Base-by-base conservation (phyloP, 2,888 invertebrate genomes). In the Acanthosoma haemorrhoidale region DNA sequence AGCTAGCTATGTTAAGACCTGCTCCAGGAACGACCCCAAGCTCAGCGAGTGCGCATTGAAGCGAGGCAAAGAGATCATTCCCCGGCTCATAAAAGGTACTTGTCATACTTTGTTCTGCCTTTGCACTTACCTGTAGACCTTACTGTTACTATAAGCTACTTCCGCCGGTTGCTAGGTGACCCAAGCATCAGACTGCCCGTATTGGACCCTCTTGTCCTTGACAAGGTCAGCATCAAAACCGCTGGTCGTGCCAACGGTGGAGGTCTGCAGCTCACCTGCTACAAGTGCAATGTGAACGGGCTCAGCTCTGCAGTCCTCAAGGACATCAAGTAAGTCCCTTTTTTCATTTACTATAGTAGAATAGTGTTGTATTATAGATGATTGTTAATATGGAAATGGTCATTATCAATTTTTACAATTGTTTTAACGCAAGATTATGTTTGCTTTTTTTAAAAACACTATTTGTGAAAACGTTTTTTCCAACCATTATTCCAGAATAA, bases 1-100 rank as follows among this genome's bases (percentile, higher is more conserved):
- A 84, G 84, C 84, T 1, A 76, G 83, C 0, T 84, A 82, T 79
- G 81, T 84, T 74, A 78, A 77, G 4, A 77, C 83, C 5, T 84
- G 84, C 75, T 81, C 82, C 3, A 78, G 78, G 1, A 81, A 82
- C 15, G 82, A 83, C 74, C 80, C 82, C 5, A 74, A 72, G 18
- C 58, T 75, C 36, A 74, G 73, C 70, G 71, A 74, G 69, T 75
- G 75, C 43, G 75, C 75, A n/a, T 36, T 75, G 63, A 73, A 74
- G 39, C 59, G 70, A 66, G 75, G 74, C 15, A 59, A 69, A 41
- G 72, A 73, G 29, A 69, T 73, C 13, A 74, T 75, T 31, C 72
- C 75, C 68, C 38, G 66, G 15, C n/a, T 76, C 69, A 69, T 71
- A 64, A 63, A 74, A 71, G 74, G 75, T 74, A 68, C n/a, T 25